Percentiles rank a stretch among this genome's conserved stretches.
Evolutionary conservation across 2,888 invertebrate species (phyloP).

Genomic region (Drosophila ezoana): DNA sequence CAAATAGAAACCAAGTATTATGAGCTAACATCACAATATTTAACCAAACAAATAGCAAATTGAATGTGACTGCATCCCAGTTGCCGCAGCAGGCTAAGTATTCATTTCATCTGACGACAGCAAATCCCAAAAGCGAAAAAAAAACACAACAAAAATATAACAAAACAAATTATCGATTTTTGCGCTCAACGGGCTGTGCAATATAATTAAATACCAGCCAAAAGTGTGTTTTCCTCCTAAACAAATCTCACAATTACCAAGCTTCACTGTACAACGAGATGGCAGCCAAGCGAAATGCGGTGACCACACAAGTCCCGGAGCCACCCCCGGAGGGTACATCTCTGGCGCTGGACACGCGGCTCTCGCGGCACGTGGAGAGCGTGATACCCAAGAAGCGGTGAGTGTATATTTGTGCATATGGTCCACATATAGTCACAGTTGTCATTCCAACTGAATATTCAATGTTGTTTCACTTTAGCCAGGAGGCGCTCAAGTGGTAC

Average conservation of each 20-base stretch:
- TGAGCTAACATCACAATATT: slow-evolving; percentile 10
- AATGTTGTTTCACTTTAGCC: slow-evolving; percentile 86
- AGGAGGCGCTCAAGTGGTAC: slow-evolving; percentile 98
- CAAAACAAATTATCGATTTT: slow-evolving; percentile 49
- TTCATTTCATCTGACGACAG: slow-evolving; percentile 12
- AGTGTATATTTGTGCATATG: slow-evolving; percentile 27
- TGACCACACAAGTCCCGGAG: slow-evolving; percentile 58
- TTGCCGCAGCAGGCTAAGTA: slow-evolving; percentile 35
- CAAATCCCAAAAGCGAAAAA: slow-evolving; percentile 13
- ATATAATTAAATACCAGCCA: slow-evolving; percentile 14
- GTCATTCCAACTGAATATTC: slow-evolving; percentile 6
- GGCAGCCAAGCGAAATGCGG: slow-evolving; percentile 60
- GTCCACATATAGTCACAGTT: background rate
- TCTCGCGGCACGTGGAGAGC: slow-evolving; percentile 79
- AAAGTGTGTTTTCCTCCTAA: slow-evolving; percentile 1
- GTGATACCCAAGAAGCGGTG: slow-evolving; percentile 83
- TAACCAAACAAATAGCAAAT: slow-evolving; percentile 14
- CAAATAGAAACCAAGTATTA: slow-evolving; percentile 13
- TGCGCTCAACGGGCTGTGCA: slow-evolving; percentile 41
- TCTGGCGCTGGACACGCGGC: slow-evolving; percentile 76
- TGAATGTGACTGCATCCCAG: background rate
- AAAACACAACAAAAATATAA: background rate
- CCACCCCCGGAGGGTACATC: slow-evolving; percentile 43
- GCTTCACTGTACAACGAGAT: slow-evolving; percentile 24
- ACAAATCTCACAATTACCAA: slow-evolving; percentile 8